A percentile compares a stretch with the other conserved stretches of the same genome.
phyloP scores from a whole-genome alignment of 2,113 vertebrate genomes.

The Hystrix brachyura region DNA sequence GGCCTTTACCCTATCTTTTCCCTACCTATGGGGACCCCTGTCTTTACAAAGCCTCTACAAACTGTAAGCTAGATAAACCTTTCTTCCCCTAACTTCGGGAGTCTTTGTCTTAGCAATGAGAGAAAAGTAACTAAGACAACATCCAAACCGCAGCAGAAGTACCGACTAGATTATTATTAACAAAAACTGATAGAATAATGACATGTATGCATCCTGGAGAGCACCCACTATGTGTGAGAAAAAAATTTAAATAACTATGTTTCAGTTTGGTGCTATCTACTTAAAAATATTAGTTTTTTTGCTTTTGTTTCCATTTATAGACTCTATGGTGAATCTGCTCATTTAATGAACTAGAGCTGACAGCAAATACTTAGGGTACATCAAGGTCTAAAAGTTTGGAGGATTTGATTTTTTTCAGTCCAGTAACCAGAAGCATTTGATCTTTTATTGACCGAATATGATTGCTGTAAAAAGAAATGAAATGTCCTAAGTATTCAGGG shows the following conservation, averaged over 20 bases:
- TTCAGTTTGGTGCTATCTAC: constrained; percentile 1
- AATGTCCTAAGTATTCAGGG: constrained; percentile 84
- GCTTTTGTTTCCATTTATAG: constrained; percentile 84
- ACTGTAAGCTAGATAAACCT: neutral
- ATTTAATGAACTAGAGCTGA: constrained; percentile 82
- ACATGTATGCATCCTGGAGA: neutral
- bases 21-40: too few relatives aligned
- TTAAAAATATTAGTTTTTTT: neutral
- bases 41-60: neutral
- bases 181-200: neutral
- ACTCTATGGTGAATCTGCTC: constrained; percentile 73
- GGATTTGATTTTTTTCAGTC: constrained; percentile 82
- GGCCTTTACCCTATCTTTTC: too few relatives aligned
- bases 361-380: constrained; percentile 81
- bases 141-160: too few relatives aligned
- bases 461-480: constrained; percentile 86
- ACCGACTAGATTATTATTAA: neutral
- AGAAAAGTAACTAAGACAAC: neutral
- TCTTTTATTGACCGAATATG: constrained; percentile 86
- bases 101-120: neutral
- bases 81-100: neutral
- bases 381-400: constrained; percentile 80
- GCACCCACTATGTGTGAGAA: neutral
- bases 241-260: neutral
- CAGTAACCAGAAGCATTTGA: constrained; percentile 85